Percentiles rank a stretch among this genome's conserved stretches.
These are phyloP conservation scores for human (Homo sapiens) DNA, from an alignment of 2,113 vertebrate genomes.

Conservation along the genomic window DNA sequence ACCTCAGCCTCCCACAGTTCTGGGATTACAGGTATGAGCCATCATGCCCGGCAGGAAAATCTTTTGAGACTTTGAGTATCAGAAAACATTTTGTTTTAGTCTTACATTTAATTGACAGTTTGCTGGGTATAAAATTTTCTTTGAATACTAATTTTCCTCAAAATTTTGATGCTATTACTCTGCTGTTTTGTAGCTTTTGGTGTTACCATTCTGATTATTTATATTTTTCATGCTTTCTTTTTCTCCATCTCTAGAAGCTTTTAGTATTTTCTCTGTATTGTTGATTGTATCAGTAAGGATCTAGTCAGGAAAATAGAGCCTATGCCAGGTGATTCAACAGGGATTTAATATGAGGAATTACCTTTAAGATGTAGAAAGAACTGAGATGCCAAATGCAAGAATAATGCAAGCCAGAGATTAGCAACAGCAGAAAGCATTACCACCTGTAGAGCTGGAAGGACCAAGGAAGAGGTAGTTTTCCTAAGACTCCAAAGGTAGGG, in stretches of 20 bases:
- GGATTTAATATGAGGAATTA: neutral
- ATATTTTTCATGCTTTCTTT: neutral
- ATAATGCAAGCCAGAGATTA: slow-evolving; percentile 1
- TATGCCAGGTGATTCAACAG: neutral
- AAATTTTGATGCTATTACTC: neutral
- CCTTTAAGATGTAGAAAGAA: neutral
- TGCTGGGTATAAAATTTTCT: slow-evolving; percentile 52
- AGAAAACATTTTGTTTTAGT: neutral
- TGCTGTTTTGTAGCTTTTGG: neutral
- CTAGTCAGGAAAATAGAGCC: neutral
- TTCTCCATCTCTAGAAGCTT: neutral
- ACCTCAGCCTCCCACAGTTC: too few relatives aligned
- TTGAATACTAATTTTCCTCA: neutral
- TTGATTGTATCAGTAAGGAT: neutral
- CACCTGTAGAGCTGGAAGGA: neutral
- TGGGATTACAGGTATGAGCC: too few relatives aligned
- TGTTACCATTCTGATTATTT: slow-evolving; percentile 11
- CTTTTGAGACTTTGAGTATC: neutral
- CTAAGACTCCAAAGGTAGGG: neutral
- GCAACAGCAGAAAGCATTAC: neutral
- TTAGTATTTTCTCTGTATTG: neutral
- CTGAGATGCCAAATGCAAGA: neutral
- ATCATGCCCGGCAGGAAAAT: too few relatives aligned
- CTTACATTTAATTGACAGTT: neutral
- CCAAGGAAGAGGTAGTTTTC: neutral